phyloP scores from a whole-genome alignment of 1,140 invertebrate genomes.

The Drosophila ananassae region DNA sequence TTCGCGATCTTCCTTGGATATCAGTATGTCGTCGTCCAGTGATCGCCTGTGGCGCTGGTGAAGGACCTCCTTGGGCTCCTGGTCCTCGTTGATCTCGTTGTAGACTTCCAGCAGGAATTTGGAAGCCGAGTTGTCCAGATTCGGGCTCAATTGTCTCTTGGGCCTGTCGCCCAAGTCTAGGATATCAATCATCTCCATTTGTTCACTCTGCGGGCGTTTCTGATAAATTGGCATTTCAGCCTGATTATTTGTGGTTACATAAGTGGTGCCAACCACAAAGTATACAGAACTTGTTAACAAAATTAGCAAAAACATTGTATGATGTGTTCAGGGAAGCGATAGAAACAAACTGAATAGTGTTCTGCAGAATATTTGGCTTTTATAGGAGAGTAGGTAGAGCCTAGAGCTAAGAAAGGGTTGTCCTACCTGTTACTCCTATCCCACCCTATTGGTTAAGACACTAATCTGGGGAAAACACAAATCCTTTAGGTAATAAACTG shows the following conservation, averaged over 20 bases:
- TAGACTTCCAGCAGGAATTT: constrained; percentile 80
- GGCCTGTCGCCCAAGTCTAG: constrained; percentile 64
- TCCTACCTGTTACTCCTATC: not conserved
- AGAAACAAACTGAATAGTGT: constrained; percentile 24
- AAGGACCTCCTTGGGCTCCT: constrained; percentile 59
- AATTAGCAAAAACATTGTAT: constrained; percentile 1
- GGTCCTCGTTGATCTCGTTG: constrained; percentile 74
- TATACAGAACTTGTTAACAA: constrained; percentile 9
- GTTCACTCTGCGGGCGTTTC: constrained; percentile 33
- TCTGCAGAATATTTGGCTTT: not conserved
- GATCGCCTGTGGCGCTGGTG: constrained; percentile 68
- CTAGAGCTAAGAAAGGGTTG: not conserved
- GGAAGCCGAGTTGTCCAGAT: constrained; percentile 64
- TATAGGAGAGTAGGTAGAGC: constrained; percentile 50
- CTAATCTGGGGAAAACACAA: not conserved
- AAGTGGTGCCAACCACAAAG: constrained; percentile 21
- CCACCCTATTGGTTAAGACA: constrained; percentile 4
- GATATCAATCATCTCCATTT: constrained; percentile 71
- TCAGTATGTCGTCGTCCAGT: constrained; percentile 65
- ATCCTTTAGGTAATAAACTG: not conserved
- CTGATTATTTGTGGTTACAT: constrained; percentile 33
- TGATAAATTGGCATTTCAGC: constrained; percentile 21
- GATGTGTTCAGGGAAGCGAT: not conserved
- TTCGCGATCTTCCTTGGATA: constrained; percentile 65
- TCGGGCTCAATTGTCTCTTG: constrained; percentile 27